Base-by-base conservation (phyloP, 1,140 invertebrate genomes). In the Formica exsecta region DNA sequence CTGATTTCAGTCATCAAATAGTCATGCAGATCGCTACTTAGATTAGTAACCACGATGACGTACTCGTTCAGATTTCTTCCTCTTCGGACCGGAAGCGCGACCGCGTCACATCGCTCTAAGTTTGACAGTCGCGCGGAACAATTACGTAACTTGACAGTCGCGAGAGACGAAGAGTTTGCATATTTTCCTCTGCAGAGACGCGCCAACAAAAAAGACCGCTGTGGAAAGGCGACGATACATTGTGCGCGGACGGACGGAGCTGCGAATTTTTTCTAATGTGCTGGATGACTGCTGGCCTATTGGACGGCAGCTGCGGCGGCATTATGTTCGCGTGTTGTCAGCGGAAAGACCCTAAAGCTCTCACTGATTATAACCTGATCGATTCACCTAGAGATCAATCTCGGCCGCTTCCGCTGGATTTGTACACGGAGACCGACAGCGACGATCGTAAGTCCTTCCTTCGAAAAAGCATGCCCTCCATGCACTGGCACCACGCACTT, bases 261-360 rank as follows among this genome's bases (percentile, higher is more conserved):
- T 99, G 98, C 94, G 98, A 99, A 95, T 98, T 98, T 96, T 98
- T 98, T 96, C 96, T 99, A 89, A 97, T 97, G 93, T 98, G 98
- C 95, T 99, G 98, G 98, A 97, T 99, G 96, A 96, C 97, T 64
- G 98, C 98, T 86, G 98, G 98, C 85, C 96, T 98, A 85, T 96
- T 99, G 91, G 98, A 98, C 92, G 97, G 97, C 91, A 96, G 97
- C 91, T 99, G 98, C 95, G 97, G 97, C 91, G 96, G 97, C 84
- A 96, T 99, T 92, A 96, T 99, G 88, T 98, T 97, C 93, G 98
- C 98, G 85, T 99, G 98, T 96, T 99, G 98, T 95, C 97, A 98
- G 92, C 96, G 97, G 94, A 96, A 97, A 91, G 96, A 96, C 73
- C 95, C 95, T 85, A 97, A 97, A 95, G 96, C 96, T 92, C 95